Conservation (phyloP, 2,113 vertebrate genomes). For the Rhizomys pruinosus region DNA sequence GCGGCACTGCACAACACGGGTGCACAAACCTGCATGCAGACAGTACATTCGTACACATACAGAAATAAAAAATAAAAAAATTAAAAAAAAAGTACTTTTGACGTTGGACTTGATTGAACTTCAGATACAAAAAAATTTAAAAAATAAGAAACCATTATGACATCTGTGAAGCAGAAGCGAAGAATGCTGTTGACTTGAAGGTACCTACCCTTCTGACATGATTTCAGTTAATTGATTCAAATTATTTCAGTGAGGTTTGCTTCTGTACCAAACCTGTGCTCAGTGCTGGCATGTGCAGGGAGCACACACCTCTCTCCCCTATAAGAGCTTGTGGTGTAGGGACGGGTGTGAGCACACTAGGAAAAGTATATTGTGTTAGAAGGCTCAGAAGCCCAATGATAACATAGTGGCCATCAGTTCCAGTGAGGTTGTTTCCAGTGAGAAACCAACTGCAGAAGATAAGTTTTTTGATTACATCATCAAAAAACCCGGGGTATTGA, state of each 20-base stretch:
- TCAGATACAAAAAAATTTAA: conserved; percentile 34
- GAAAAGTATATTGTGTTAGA: neutral
- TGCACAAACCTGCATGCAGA: too few relatives aligned
- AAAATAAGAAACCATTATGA: conserved; percentile 44
- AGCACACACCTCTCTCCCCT: neutral
- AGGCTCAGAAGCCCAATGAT: neutral
- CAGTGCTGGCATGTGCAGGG: neutral
- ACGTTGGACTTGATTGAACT: conserved; percentile 37
- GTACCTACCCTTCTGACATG: neutral
- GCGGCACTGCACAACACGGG: too few relatives aligned
- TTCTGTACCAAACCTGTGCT: neutral
- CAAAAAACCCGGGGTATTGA: neutral
- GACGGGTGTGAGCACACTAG: rapidly evolving
- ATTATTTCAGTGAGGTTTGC: neutral
- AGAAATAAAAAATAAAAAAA: too few relatives aligned
- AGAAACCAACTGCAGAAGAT: neutral
- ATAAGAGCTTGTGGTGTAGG: neutral
- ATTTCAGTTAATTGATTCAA: neutral
- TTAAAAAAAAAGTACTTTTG: neutral
- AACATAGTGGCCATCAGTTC: neutral
- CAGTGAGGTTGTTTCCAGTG: neutral
- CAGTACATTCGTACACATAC: too few relatives aligned
- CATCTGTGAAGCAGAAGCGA: neutral
- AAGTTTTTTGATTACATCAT: neutral
- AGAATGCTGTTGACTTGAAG: neutral